These are phyloP conservation scores for Narcine bancroftii DNA, from an alignment of 2,113 vertebrate genomes.

Conservation along the genomic window DNA sequence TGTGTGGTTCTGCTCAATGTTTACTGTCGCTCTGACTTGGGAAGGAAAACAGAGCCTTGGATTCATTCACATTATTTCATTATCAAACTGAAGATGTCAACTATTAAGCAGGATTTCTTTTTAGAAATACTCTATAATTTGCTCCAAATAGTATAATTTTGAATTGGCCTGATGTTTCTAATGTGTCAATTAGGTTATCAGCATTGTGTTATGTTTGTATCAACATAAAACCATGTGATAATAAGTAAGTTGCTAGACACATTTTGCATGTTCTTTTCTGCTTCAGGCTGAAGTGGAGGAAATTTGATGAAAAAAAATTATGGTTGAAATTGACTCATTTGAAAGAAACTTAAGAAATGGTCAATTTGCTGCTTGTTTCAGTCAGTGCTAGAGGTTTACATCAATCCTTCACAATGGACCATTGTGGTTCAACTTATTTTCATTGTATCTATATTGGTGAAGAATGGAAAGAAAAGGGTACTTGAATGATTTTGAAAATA, in stretches of 20 bases:
- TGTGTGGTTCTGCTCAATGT: neutral
- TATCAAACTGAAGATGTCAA: neutral
- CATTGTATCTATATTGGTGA: neutral
- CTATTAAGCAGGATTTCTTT: neutral
- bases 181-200: neutral
- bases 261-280: neutral
- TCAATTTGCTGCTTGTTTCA: neutral
- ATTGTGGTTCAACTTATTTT: neutral
- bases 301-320: neutral
- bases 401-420: neutral
- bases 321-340: neutral
- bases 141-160: neutral
- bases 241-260: neutral
- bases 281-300: neutral
- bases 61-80: neutral
- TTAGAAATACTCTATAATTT: neutral
- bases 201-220: neutral
- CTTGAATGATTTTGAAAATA: neutral
- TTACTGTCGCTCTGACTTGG: neutral
- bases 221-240: neutral
- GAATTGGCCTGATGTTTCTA: neutral
- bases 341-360: neutral
- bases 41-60: neutral
- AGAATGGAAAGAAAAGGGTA: neutral
- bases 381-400: neutral